A percentile compares a stretch with the other conserved stretches of the same genome.
phyloP scores from a whole-genome alignment of 1,140 invertebrate species.

The Drosophila obscura region DNA sequence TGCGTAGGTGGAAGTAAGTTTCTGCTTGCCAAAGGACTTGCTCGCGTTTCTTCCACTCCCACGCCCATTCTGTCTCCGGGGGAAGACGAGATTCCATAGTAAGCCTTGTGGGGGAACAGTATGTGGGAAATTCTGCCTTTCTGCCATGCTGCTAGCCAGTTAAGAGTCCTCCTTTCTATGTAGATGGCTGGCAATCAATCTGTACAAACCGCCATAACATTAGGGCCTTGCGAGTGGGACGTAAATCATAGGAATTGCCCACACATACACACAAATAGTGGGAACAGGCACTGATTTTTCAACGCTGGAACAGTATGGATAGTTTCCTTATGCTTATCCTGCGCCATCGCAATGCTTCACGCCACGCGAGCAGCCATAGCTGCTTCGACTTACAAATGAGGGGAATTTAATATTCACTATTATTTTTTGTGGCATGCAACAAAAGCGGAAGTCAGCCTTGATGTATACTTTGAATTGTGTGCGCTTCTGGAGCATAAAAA shows the following conservation, averaged over 20 bases:
- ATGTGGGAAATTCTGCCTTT: neutral
- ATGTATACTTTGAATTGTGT: slow-evolving; percentile 20
- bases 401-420: slow-evolving; percentile 37
- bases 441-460: slow-evolving; percentile 2
- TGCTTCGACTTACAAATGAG: slow-evolving; percentile 27
- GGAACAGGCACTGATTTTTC: slow-evolving; percentile 33
- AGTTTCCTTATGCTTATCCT: slow-evolving; percentile 16
- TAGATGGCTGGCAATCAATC: slow-evolving; percentile 34
- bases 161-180: slow-evolving; percentile 14
- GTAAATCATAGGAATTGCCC: slow-evolving; percentile 40
- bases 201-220: slow-evolving; percentile 33
- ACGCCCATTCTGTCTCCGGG: too few relatives aligned
- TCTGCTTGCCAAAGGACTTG: slow-evolving; percentile 22
- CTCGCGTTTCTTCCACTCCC: too few relatives aligned
- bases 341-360: neutral
- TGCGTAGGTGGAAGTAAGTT: slow-evolving; percentile 36
- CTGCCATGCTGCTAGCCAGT: slow-evolving; percentile 33
- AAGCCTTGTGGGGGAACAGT: neutral
- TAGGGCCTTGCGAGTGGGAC: slow-evolving; percentile 17
- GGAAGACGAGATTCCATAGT: slow-evolving; percentile 1
- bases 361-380: slow-evolving; percentile 10
- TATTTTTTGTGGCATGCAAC: slow-evolving; percentile 4
- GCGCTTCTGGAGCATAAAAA: slow-evolving; percentile 25
- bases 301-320: slow-evolving; percentile 18
- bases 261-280: slow-evolving; percentile 10